These are phyloP conservation scores for Crocodylus rhombifer DNA, from an alignment of 2,797 vertebrate genomes.

Conservation along the genomic window DNA sequence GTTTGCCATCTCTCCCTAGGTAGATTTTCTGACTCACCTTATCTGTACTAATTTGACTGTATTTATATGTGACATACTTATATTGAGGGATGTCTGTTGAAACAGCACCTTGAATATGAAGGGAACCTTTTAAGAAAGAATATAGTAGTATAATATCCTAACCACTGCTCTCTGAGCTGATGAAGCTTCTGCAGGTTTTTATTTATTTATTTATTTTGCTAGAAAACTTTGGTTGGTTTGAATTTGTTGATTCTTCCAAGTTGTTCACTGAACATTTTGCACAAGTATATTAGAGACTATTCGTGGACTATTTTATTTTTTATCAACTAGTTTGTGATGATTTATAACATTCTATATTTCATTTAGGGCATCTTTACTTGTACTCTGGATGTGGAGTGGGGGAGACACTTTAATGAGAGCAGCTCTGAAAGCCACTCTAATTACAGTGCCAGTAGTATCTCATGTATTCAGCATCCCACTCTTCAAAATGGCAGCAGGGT, in stretches of 20 bases:
- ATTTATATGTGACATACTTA: constrained; percentile 10
- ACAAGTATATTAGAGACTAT: neutral
- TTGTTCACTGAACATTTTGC: neutral
- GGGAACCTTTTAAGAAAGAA: neutral
- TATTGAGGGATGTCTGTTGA: neutral
- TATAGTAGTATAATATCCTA: neutral
- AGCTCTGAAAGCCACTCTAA: too few species aligned
- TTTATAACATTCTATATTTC: neutral
- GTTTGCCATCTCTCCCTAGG: constrained; percentile 13
- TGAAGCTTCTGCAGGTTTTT: neutral
- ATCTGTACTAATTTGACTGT: constrained; percentile 26
- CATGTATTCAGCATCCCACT: too few species aligned
- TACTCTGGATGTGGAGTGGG: too few species aligned
- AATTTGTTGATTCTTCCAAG: neutral
- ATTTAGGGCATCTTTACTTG: neutral
- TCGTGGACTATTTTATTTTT: neutral
- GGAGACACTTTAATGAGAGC: too few species aligned
- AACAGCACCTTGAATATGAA: constrained; percentile 10
- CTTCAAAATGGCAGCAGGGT: too few species aligned
- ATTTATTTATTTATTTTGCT: neutral
- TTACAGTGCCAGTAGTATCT: too few species aligned
- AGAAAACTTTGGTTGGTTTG: neutral
- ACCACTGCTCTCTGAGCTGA: neutral
- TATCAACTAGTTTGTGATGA: neutral
- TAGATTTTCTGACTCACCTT: constrained; percentile 21